Evolutionary conservation across 1,140 invertebrate genomes (phyloP).

Genomic region (Polypedilum pembai): DNA sequence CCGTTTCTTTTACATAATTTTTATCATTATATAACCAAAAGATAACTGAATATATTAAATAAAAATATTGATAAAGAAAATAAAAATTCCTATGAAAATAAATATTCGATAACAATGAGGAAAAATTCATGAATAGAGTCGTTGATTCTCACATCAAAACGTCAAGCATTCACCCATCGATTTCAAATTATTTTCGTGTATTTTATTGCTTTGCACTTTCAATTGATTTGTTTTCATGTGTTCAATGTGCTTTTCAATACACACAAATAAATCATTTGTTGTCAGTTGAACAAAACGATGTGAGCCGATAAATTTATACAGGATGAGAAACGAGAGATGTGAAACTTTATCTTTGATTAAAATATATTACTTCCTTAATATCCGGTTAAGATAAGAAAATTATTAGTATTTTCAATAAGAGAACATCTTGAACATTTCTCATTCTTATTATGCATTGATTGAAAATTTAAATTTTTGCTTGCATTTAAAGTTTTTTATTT

Average conservation of each 20-base stretch:
- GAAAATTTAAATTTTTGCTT: neutral
- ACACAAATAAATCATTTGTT: neutral
- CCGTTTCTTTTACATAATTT: too few species aligned
- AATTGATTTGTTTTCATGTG: neutral
- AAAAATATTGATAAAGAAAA: too few species aligned
- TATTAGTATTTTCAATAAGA: neutral
- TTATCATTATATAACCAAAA: too few species aligned
- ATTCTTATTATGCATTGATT: neutral
- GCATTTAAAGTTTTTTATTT: neutral
- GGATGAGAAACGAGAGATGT: neutral
- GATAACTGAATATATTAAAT: too few species aligned
- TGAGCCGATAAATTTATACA: neutral
- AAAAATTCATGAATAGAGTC: too few species aligned
- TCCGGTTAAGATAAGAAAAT: neutral
- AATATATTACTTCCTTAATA: neutral
- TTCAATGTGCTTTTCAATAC: neutral
- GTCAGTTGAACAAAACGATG: neutral
- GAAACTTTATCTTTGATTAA: neutral
- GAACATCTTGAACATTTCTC: neutral
- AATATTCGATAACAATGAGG: too few species aligned
- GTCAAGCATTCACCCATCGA: too few species aligned
- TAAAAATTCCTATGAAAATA: too few species aligned
- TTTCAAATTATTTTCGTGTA: too few species aligned
- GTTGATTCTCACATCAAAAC: too few species aligned
- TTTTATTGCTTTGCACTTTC: neutral